These are phyloP conservation scores for Danaus chrysippus DNA, from an alignment of 2,888 invertebrate species.

Conservation along the genomic window DNA sequence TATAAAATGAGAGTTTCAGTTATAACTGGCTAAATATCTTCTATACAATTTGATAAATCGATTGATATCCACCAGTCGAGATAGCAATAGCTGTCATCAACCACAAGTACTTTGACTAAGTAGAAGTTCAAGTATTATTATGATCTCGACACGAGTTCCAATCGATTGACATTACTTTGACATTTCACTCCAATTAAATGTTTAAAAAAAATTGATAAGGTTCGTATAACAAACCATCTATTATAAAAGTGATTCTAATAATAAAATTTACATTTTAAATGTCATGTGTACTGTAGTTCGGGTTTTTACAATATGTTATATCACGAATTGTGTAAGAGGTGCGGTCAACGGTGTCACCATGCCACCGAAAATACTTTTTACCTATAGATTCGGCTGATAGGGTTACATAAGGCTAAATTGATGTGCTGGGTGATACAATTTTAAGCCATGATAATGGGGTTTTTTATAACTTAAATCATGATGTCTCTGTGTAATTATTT, in stretches of 20 bases:
- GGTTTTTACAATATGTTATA: neutral
- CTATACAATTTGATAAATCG: neutral
- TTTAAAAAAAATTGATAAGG: too few relatives aligned
- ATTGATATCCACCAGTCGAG: neutral
- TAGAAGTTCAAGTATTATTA: neutral
- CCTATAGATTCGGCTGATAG: constrained; percentile 39
- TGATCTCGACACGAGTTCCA: neutral
- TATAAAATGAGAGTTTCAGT: too few relatives aligned
- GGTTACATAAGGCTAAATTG: constrained; percentile 30
- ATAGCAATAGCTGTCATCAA: neutral
- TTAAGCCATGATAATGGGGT: neutral
- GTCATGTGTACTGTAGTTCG: neutral
- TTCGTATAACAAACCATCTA: neutral
- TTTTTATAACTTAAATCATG: neutral
- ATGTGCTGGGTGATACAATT: constrained; percentile 28
- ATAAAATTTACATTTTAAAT: neutral
- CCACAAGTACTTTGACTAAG: neutral
- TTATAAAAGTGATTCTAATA: neutral
- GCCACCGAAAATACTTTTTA: constrained; percentile 41
- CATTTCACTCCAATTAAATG: too few relatives aligned
- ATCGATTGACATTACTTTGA: neutral
- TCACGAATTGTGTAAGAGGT: constrained; percentile 17
- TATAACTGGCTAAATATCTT: too few relatives aligned
- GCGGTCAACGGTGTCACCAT: constrained; percentile 37
- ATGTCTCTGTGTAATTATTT: too few relatives aligned